These are phyloP conservation scores for Himalopsyche tibetana DNA, from an alignment of 2,888 invertebrate species.

Conservation along the genomic window DNA sequence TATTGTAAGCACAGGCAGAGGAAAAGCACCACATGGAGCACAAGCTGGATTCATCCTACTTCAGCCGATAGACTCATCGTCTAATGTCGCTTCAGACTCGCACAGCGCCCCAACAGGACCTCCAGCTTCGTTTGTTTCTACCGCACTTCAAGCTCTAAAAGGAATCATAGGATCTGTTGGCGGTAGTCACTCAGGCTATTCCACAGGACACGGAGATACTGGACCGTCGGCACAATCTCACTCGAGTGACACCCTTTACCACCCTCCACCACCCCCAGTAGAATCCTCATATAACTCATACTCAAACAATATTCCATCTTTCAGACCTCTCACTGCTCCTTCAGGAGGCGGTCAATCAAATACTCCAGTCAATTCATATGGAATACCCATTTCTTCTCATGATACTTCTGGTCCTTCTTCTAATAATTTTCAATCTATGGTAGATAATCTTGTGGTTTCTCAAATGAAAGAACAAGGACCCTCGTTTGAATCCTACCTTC, in stretches of 20 bases:
- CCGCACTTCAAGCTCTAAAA: constrained; percentile 74
- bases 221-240: constrained; percentile 52
- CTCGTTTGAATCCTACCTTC: constrained; percentile 51
- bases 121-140: constrained; percentile 72
- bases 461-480: constrained; percentile 51
- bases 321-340: constrained; percentile 59
- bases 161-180: constrained; percentile 68
- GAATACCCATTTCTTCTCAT: constrained; percentile 50
- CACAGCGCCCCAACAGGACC: constrained; percentile 66
- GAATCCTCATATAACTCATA: constrained; percentile 66
- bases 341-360: neutral
- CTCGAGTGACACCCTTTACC: constrained; percentile 66
- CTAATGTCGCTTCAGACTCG: constrained; percentile 68
- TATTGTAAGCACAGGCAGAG: constrained; percentile 43
- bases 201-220: neutral
- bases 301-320: constrained; percentile 67
- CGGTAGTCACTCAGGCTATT: neutral
- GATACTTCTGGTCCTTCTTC: neutral
- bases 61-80: constrained; percentile 73
- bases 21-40: constrained; percentile 69
- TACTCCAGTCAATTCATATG: constrained; percentile 55
- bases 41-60: constrained; percentile 75
- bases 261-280: constrained; percentile 70
- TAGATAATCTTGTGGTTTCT: constrained; percentile 57
- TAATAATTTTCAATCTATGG: constrained; percentile 59